Percentiles rank a stretch among this genome's conserved stretches.
These are phyloP conservation scores for Troides oblongomaculatus DNA, from an alignment of 2,888 invertebrate species.

Conservation along the genomic window DNA sequence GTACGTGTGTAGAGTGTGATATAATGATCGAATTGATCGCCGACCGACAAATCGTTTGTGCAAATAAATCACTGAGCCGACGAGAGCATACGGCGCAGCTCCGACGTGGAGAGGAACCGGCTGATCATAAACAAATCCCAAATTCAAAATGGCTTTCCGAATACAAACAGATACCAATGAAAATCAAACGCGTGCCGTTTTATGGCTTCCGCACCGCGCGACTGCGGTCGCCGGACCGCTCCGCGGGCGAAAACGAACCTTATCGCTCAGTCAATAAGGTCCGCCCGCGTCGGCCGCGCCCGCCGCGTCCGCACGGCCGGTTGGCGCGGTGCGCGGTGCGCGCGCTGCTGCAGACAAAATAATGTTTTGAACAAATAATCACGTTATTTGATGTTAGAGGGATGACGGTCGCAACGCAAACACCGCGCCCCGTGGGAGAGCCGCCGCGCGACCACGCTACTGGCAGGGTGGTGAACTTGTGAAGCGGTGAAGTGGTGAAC, in stretches of 20 bases:
- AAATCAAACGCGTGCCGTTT: conserved; percentile 69
- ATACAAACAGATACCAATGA: conserved; percentile 77
- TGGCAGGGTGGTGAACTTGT: conserved; percentile 28
- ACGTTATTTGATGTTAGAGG: conserved; percentile 76
- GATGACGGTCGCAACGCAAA: conserved; percentile 73
- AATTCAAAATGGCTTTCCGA: conserved; percentile 64
- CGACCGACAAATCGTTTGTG: conserved; percentile 53
- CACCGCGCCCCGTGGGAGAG: conserved; percentile 67
- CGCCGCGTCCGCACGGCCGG: too few relatives aligned
- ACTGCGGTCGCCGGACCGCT: conserved; percentile 6
- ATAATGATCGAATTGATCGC: too few relatives aligned
- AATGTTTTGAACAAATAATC: conserved; percentile 77
- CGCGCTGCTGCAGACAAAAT: conserved; percentile 67
- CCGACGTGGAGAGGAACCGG: conserved; percentile 62
- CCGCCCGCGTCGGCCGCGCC: neutral
- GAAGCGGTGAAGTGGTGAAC: conserved; percentile 1
- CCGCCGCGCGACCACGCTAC: conserved; percentile 42
- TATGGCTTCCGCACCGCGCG: conserved; percentile 39
- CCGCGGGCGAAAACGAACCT: conserved; percentile 24
- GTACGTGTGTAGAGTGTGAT: too few relatives aligned
- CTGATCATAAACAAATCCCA: conserved; percentile 77
- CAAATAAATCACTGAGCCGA: conserved; percentile 67
- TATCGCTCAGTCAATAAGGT: conserved; percentile 20
- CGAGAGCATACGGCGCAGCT: conserved; percentile 67
- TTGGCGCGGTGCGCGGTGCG: conserved; percentile 31